phyloP scores from a whole-genome alignment of 2,888 invertebrate genomes.

The Polia nebulosa region DNA sequence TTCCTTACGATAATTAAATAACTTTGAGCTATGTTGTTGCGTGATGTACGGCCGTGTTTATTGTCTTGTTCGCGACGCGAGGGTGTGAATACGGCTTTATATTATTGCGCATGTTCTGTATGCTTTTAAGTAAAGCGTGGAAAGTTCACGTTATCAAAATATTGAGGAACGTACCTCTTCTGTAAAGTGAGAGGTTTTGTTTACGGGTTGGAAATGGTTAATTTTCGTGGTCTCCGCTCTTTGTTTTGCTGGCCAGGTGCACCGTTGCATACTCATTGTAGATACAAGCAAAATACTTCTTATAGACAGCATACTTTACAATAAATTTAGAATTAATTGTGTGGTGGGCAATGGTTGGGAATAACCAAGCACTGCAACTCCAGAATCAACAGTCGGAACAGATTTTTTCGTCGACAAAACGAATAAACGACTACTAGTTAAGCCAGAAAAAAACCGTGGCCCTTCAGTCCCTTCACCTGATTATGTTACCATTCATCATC shows the following conservation, averaged over 20 bases:
- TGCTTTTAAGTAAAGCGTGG: constrained; percentile 67
- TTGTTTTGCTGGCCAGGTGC: not conserved
- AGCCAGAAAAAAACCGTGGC: too few species aligned
- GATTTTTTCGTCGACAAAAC: too few species aligned
- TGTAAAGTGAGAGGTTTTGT: constrained; percentile 29
- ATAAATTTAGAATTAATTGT: not conserved
- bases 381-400: not conserved
- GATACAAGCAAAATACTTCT: not conserved
- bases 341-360: too few species aligned
- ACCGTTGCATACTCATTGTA: not conserved
- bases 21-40: constrained; percentile 88
- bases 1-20: constrained; percentile 91
- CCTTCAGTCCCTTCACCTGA: too few species aligned
- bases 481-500: too few species aligned
- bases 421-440: too few species aligned
- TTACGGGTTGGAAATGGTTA: constrained; percentile 22
- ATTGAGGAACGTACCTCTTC: constrained; percentile 43
- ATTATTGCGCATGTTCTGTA: constrained; percentile 71
- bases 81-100: constrained; percentile 75
- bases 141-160: constrained; percentile 64
- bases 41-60: constrained; percentile 89
- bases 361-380: too few species aligned
- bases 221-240: not conserved
- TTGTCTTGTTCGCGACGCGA: constrained; percentile 79
- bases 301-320: not conserved